Evolutionary conservation across 2,888 invertebrate genomes (phyloP).

Genomic region (Mamestra brassicae): DNA sequence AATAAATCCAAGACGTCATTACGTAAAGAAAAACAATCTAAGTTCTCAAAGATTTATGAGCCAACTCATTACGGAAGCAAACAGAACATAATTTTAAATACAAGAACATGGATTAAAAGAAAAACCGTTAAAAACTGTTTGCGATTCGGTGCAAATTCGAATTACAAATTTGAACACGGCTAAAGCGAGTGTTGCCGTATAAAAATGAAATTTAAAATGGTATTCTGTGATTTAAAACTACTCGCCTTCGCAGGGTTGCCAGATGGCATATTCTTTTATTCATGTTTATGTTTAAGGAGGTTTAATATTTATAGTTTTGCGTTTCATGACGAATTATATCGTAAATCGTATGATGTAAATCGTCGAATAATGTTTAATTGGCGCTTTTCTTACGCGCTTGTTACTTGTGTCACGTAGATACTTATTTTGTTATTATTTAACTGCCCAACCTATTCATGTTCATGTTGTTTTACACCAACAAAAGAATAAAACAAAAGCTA

Average conservation of each 20-base stretch:
- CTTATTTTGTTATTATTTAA: background rate
- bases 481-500: too few relatives aligned
- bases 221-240: constrained; percentile 68
- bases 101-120: constrained; percentile 63
- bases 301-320: constrained; percentile 57
- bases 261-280: constrained; percentile 63
- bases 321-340: constrained; percentile 46
- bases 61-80: constrained; percentile 57
- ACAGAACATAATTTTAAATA: constrained; percentile 58
- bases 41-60: constrained; percentile 30
- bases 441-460: too few relatives aligned
- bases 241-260: constrained; percentile 62
- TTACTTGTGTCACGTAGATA: background rate
- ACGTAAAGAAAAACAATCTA: constrained; percentile 22
- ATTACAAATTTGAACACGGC: constrained; percentile 71
- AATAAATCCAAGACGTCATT: constrained; percentile 1
- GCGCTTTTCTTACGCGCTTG: background rate
- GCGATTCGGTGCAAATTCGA: constrained; percentile 68
- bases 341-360: constrained; percentile 21
- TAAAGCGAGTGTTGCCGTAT: constrained; percentile 70
- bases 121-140: constrained; percentile 68
- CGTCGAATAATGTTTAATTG: constrained; percentile 1
- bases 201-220: constrained; percentile 69
- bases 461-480: too few relatives aligned
- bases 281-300: constrained; percentile 50